Evolutionary conservation across 2,888 invertebrate species (phyloP), one percentile per base, ranked within the genome.

Genomic region (Dicycla oo): DNA sequence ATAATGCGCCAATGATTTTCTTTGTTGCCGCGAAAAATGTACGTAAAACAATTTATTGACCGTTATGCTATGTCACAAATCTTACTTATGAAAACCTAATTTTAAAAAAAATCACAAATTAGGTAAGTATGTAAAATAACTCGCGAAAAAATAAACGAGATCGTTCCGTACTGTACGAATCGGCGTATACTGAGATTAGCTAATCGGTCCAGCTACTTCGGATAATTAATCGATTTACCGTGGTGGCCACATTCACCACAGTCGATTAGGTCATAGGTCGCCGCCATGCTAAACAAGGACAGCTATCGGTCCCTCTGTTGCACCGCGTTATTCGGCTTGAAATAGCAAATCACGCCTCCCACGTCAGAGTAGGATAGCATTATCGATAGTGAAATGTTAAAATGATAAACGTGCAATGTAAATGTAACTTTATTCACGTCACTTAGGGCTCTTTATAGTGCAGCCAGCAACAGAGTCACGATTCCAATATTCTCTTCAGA

Each of bases 191-290:
- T 74, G 83, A 87, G 89, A 89, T 90, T 90, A 88, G 84, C 88
- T 86, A 90, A 89, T 90, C 88, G 87, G 87, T 89, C 86, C 87
- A 81, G 88, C 88, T 91, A 91, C 89, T 91, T 89, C 88, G 86
- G 90, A 90, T 92, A 92, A 93, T 92, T 92, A 92, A 94, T 93
- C 91, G 92, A 92, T 91, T 92, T 91, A 89, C 90, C 88, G 88
- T 89, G 88, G 89, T 89, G 90, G 89, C 91, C 92, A 93, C 94
- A 93, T 94, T 95, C 94, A 93, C 94, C 90, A 91, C 90, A 92
- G 93, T 92, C 93, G 94, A 93, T 91, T 93, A 94, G 95, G 95
- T 95, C 95, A 95, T 93, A 94, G 94, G 95, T 95, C 94, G 93
- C 84, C 86, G 82, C 87, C 88, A 88, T 87, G 95, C 88, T 88